phyloP scores from a whole-genome alignment of 2,888 invertebrate genomes.

The Kuschelorhynchus macadamiae region DNA sequence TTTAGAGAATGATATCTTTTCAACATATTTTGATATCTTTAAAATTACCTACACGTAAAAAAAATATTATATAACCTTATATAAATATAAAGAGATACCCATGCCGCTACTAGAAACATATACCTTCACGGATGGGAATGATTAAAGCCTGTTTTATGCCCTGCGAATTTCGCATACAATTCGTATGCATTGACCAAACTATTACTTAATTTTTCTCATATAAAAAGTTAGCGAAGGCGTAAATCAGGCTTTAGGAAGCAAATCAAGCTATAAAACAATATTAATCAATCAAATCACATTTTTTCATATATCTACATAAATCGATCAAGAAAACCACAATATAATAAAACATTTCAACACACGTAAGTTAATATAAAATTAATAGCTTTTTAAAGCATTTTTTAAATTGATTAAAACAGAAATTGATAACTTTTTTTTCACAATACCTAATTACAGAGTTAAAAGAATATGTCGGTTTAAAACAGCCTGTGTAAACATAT shows the following conservation, averaged over 20 bases:
- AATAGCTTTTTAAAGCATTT: no score
- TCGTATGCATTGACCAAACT: no score
- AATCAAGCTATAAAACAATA: slow-evolving; percentile 11
- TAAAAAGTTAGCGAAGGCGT: no score
- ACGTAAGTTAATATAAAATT: slow-evolving; percentile 1
- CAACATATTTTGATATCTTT: slow-evolving; percentile 64
- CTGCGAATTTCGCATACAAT: no score
- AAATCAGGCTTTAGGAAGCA: slow-evolving; percentile 13
- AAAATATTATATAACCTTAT: slow-evolving; percentile 45
- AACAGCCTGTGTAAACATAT: no score
- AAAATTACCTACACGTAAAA: slow-evolving; percentile 55
- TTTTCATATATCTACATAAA: slow-evolving; percentile 35
- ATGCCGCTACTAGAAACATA: slow-evolving; percentile 53
- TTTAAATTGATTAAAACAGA: no score
- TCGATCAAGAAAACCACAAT: slow-evolving; percentile 20
- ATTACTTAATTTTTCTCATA: no score
- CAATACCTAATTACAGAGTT: no score
- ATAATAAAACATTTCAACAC: slow-evolving; percentile 26
- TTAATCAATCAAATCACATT: slow-evolving; percentile 33
- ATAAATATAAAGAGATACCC: slow-evolving; percentile 50
- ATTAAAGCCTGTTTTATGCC: slow-evolving; percentile 25
- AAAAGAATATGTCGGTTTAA: no score
- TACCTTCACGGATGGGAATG: slow-evolving; percentile 41
- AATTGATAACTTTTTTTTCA: no score
- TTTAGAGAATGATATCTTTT: slow-evolving; percentile 59